A percentile compares a stretch with the other conserved stretches of the same genome.
phyloP scores from a whole-genome alignment of 2,888 invertebrate genomes.

The Spisula subtruncata region DNA sequence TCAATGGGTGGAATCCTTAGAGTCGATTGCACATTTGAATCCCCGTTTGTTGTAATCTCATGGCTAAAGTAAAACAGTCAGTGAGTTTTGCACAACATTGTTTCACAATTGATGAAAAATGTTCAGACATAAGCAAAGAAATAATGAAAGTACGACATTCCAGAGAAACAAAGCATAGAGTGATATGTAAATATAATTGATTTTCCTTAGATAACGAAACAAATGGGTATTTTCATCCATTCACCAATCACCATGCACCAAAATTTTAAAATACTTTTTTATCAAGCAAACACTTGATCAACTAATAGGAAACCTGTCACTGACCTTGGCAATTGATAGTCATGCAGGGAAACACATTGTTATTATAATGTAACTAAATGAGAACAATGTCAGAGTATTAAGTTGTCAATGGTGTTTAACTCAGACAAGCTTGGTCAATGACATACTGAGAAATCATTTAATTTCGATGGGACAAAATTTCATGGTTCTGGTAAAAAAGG shows the following conservation, averaged over 20 bases:
- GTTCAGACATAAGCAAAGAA: too few species aligned
- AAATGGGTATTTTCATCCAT: neutral
- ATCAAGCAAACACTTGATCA: neutral
- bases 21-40: too few species aligned
- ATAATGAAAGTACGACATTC: too few species aligned
- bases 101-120: too few species aligned
- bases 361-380: neutral
- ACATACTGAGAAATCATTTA: too few species aligned
- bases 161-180: neutral
- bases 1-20: too few species aligned
- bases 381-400: neutral
- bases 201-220: neutral
- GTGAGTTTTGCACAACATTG: too few species aligned
- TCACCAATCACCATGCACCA: neutral
- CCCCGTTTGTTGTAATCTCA: too few species aligned
- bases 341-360: neutral
- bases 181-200: neutral
- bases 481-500: too few species aligned
- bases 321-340: slow-evolving; percentile 7
- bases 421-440: neutral
- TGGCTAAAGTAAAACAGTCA: too few species aligned
- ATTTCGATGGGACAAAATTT: too few species aligned
- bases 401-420: neutral
- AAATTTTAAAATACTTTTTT: neutral
- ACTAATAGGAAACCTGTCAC: neutral